Evolutionary conservation across 2,888 invertebrate species (phyloP), one percentile per base, ranked within the genome.

Genomic region (Abrostola triplasia): DNA sequence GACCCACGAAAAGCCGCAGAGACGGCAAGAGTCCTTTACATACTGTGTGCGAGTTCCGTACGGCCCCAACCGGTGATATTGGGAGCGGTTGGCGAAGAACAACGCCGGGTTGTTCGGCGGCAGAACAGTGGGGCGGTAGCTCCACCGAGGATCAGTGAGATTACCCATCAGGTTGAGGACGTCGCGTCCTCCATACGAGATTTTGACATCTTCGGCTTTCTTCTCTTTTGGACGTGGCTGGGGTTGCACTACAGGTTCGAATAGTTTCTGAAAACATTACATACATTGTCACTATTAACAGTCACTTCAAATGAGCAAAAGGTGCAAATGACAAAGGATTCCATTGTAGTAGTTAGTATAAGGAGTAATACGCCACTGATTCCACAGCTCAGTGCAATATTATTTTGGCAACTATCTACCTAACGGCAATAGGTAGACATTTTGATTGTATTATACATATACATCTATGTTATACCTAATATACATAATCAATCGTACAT

Each of bases 21-120:
- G 83, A 80, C 89, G 90, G 88, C 95, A 95, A 81, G 89, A 87
- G 75, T 95, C 95, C 83, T 91, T 94, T 88, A 95, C 95, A 81
- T 95, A 95, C 89, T 96, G 95, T 86, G 95, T 95, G 83, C 91
- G 92, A 68, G 95, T 92, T 77, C 95, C 95, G 66, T 94, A 93
- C 9, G 95, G 94, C 7, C 95, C 95, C 80, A 96, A 89, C 56
- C 96, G 95, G 86, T 95, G 95, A 80, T 95, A 95, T 87, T 96
- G 95, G 51, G 96, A 96, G 80, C 96, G 95, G 89, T 96, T 96
- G 77, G 95, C 95, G 83, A 96, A 95, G 92, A 95, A 96, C 81
- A 95, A 90, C n/a, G 92, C 89, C 10, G 95, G 93, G 82, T 95
- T 95, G 86, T 95, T 95, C 8, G 95, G 92, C 6, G 96, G 96